Evolutionary conservation across 1,140 invertebrate genomes (phyloP).

Genomic region (Brachionus rotundiformis): DNA sequence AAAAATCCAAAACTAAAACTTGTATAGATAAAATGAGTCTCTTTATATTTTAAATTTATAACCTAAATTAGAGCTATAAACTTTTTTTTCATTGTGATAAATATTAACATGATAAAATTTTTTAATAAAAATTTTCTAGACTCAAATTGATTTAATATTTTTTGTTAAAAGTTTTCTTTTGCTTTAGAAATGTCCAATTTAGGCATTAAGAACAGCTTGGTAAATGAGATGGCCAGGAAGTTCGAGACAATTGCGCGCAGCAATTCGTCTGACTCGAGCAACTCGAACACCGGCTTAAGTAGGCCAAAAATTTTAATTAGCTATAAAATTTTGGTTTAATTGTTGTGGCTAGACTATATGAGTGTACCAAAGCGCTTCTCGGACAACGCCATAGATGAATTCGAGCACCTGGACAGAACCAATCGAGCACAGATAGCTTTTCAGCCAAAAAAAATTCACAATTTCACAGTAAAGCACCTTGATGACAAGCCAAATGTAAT

Average conservation of each 20-base stretch:
- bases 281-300: neutral
- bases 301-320: neutral
- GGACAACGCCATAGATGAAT: neutral
- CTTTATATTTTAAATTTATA: neutral
- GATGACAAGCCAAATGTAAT: neutral
- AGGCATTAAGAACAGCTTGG: conserved; percentile 16
- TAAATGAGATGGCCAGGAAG: conserved; percentile 20
- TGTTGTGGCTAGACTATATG: neutral
- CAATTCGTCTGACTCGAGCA: conserved; percentile 28
- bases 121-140: neutral
- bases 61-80: conserved; percentile 43
- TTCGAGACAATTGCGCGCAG: conserved; percentile 27
- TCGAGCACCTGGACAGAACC: neutral
- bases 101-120: conserved; percentile 32
- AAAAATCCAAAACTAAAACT: conserved; percentile 7
- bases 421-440: neutral
- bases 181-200: neutral
- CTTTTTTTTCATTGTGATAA: conserved; percentile 11
- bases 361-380: neutral
- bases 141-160: neutral
- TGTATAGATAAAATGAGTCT: conserved; percentile 8
- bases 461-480: neutral
- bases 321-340: neutral
- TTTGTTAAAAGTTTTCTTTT: neutral
- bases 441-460: neutral